Percentiles rank a stretch among this genome's conserved stretches.
Evolutionary conservation across 1,140 invertebrate genomes (phyloP).

Genomic region (Gryon sp.): DNA sequence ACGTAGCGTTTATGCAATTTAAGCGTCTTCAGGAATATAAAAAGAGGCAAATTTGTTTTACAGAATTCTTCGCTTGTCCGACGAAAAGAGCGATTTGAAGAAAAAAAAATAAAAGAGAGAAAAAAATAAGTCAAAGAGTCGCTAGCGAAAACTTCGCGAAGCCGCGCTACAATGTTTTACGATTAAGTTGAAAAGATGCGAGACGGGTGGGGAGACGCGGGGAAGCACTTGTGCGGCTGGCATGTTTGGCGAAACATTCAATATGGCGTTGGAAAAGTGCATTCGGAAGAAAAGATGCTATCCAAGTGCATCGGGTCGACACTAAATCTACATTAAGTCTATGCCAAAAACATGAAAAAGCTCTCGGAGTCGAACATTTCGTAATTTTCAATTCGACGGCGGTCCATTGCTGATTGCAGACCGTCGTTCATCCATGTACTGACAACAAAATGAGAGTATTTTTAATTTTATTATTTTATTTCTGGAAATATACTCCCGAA

Average conservation of each 20-base stretch:
- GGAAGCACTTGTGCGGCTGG: slow-evolving; percentile 44
- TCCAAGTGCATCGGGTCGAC: slow-evolving; percentile 64
- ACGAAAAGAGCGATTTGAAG: neutral
- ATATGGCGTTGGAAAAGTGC: slow-evolving; percentile 61
- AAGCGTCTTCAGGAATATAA: too few species aligned
- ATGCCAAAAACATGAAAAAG: slow-evolving; percentile 70
- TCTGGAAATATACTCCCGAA: too few species aligned
- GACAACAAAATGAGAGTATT: slow-evolving; percentile 42
- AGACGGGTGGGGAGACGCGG: neutral
- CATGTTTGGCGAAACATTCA: slow-evolving; percentile 59
- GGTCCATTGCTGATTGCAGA: slow-evolving; percentile 27
- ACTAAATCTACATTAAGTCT: slow-evolving; percentile 73
- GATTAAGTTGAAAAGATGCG: slow-evolving; percentile 37
- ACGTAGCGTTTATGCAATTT: too few species aligned
- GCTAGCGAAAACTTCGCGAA: slow-evolving; percentile 31
- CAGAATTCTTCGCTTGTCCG: too few species aligned
- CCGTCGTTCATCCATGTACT: slow-evolving; percentile 25
- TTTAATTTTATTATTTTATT: slow-evolving; percentile 26
- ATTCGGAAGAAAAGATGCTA: slow-evolving; percentile 64
- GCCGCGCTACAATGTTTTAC: slow-evolving; percentile 43
- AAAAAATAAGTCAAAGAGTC: slow-evolving; percentile 24
- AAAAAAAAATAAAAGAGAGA: neutral
- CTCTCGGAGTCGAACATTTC: slow-evolving; percentile 56
- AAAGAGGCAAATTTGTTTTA: too few species aligned
- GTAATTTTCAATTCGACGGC: slow-evolving; percentile 55